Evolutionary conservation across 2,113 vertebrate genomes (phyloP), one percentile per base, ranked within the genome.

Genomic region (Siniperca chuatsi): DNA sequence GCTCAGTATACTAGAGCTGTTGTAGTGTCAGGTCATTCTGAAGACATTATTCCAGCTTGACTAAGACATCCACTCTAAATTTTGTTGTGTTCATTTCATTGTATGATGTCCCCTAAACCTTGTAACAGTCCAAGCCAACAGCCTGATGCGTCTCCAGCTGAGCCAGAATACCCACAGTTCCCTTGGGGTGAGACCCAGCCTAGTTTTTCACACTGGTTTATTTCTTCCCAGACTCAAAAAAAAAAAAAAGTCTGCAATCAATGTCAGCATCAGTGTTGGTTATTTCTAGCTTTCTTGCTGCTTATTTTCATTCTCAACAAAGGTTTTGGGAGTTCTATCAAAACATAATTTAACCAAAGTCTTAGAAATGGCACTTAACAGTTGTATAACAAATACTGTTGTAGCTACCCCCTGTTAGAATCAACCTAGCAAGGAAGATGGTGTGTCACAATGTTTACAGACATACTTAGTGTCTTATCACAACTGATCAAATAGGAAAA

Each of bases 111-210:
- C 65, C 25, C 42, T 44, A 7, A 69, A 79, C 65, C 6, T 37
- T 79, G 20, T 13, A 9, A 25, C 52, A n/a, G 25, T 46, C 67
- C 35, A 61, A n/a, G 23, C 42, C 8, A 37, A 66, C 35, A 71
- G 77, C n/a, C 54, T 52, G 48, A 61, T 44, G 57, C 3, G 44
- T 67, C 79, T 85, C 42, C 18, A 21, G 57, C 57, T 55, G 68
- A 75, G 67, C 57, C 58, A 81, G 33, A 85, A 78, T 81, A 85
- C 69, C 70, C 54, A 1, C 80, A 69, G 12, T 77, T 57, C 84
- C 77, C 89, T 25, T 66, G 81, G 80, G 86, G 40, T 7, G 13
- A 86, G 78, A 80, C 72, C 62, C 81, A 75, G 68, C 83, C 82
- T 74, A 80, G 78, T 71, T 81, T 69, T 61, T 73, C 71, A 76